phyloP scores from a whole-genome alignment of 1,140 invertebrate genomes.

The Nephila pilipes region DNA sequence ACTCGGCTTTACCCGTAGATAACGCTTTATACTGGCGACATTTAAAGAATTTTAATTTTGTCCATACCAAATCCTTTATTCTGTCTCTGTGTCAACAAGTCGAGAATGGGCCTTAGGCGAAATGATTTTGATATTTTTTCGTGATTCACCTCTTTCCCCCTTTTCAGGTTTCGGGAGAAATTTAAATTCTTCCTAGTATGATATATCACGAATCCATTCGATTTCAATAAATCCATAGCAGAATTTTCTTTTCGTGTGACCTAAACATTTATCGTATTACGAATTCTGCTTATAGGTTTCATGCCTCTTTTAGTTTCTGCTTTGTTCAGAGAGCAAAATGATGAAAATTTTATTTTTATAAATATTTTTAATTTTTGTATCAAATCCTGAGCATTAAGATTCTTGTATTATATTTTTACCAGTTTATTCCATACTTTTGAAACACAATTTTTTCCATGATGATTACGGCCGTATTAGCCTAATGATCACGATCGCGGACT shows the following conservation, averaged over 20 bases:
- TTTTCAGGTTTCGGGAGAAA: not conserved
- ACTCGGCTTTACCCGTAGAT: slow-evolving; percentile 39
- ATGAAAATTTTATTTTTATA: no score
- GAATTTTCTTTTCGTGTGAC: not conserved
- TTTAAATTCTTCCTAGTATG: slow-evolving; percentile 1
- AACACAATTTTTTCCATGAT: no score
- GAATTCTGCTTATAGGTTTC: not conserved
- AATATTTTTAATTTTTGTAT: no score
- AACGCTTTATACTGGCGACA: slow-evolving; percentile 39
- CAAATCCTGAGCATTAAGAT: no score
- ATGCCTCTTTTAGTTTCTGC: not conserved
- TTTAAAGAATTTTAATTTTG: slow-evolving; percentile 72
- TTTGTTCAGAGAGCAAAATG: no score
- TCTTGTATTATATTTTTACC: no score
- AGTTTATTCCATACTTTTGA: no score
- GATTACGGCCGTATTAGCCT: no score
- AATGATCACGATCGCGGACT: no score
- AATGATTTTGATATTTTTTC: slow-evolving; percentile 15
- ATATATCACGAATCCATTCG: slow-evolving; percentile 5
- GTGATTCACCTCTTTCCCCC: not conserved
- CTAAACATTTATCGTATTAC: not conserved
- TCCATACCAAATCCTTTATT: slow-evolving; percentile 35
- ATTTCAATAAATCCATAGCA: not conserved
- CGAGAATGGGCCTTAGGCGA: not conserved
- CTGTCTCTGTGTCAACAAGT: slow-evolving; percentile 52